Evolutionary conservation across 2,888 invertebrate species (phyloP).

Genomic region (Phoronis australis): DNA sequence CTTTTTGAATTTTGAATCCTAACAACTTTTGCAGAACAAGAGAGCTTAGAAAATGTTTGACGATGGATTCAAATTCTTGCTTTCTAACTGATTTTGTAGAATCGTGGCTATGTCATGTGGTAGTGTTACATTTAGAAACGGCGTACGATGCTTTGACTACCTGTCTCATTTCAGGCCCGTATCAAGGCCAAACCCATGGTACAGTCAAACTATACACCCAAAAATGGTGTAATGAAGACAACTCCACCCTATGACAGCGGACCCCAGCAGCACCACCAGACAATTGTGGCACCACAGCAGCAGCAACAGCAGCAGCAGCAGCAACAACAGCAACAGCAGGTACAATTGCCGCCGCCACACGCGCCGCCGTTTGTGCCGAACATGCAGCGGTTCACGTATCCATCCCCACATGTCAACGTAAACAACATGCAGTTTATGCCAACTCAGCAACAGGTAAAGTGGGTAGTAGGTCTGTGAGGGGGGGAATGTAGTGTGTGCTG

Average conservation of each 20-base stretch:
- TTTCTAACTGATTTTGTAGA: neutral
- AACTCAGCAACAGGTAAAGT: too few species aligned
- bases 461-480: too few species aligned
- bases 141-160: neutral
- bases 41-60: too few species aligned
- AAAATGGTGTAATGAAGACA: constrained; percentile 28
- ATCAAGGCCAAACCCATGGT: constrained; percentile 75
- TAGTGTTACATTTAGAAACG: neutral
- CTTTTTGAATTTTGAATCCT: too few species aligned
- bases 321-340: constrained; percentile 16
- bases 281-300: too few species aligned
- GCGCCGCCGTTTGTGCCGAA: neutral
- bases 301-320: constrained; percentile 19
- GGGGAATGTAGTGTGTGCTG: too few species aligned
- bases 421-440: too few species aligned
- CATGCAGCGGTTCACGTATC: too few species aligned
- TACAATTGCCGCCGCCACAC: constrained; percentile 7
- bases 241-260: constrained; percentile 47
- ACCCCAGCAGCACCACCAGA: constrained; percentile 22
- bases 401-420: too few species aligned
- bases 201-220: constrained; percentile 60
- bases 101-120: neutral
- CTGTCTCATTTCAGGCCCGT: constrained; percentile 58
- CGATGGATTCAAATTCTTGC: neutral
- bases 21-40: too few species aligned